These are phyloP conservation scores for Solenodon paradoxus DNA, from an alignment of 2,113 vertebrate species.

Conservation along the genomic window DNA sequence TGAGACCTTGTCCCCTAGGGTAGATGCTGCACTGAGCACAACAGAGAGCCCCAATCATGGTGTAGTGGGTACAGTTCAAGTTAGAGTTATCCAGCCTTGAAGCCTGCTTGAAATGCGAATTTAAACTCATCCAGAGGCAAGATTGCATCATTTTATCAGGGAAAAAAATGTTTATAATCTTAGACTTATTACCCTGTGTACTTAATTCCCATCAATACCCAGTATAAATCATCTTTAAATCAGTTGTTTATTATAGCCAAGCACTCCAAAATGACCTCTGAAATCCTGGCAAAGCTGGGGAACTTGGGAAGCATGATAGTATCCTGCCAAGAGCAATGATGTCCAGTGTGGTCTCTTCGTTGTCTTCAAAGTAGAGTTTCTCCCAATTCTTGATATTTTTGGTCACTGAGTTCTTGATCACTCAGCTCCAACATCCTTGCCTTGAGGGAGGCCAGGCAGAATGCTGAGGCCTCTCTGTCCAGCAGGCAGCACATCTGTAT, in stretches of 20 bases:
- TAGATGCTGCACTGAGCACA: neutral
- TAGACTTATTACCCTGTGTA: neutral
- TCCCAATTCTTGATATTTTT: neutral
- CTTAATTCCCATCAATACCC: neutral
- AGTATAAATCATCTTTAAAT: neutral
- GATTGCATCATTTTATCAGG: neutral
- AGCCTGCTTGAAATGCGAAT: constrained; percentile 18
- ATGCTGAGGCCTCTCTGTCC: neutral
- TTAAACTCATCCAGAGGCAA: neutral
- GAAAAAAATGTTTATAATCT: neutral
- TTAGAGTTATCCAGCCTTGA: neutral
- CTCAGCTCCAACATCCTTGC: neutral
- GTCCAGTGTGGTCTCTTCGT: neutral
- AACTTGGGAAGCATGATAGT: neutral
- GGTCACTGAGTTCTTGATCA: neutral
- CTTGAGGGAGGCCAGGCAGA: neutral
- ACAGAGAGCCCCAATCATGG: neutral
- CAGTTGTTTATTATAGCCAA: neutral
- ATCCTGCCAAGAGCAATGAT: neutral
- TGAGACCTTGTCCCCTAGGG: neutral
- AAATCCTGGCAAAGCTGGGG: neutral
- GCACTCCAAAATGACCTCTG: neutral
- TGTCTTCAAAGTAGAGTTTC: neutral
- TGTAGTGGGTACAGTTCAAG: neutral
- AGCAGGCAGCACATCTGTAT: neutral